Evolutionary conservation across 2,888 invertebrate species (phyloP), one percentile per base, ranked within the genome.

Genomic region (Thumatha senex): DNA sequence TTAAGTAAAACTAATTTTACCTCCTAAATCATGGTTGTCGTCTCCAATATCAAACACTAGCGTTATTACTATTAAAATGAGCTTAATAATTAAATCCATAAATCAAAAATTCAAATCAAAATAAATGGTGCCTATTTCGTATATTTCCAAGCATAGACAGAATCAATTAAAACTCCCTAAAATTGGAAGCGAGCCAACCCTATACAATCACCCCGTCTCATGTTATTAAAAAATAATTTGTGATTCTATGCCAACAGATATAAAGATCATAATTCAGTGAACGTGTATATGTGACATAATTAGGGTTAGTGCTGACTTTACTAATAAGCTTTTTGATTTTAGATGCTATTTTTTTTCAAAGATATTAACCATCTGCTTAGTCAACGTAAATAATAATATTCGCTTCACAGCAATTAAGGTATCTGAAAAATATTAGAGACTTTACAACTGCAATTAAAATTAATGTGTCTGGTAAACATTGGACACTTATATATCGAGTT

Each of bases 91-190:
- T 40, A 40, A 31, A 7, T 9, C 15, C 24, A 29, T 34, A 40
- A 24, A 45, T 40, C 30, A 40, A 40, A 34, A 40, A 40, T 31
- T 11, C 11, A 8, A 31, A 38, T 51, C 35, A 8, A 33, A 15
- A 48, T 63, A 48, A 45, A 50, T 56, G 54, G 50, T 43, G 46
- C 46, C 51, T 49, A 57, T 51, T 56, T 55, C 38, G 18, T 48
- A 57, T 60, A 67, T 58, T 55, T 51, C 50, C 59, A 56, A 71
- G 60, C 67, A 68, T 56, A 57, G 45, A 36, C 45, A 38, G 62
- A 72, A 73, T 73, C 73, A 74, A 75, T 75, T 74, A 69, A 69
- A 71, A 64, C 58, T 48, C 61, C 56, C 56, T 53, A 55, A 54
- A 54, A 47, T 61, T 69, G 69, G 69, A 57, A 18, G 14, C 35